Evolutionary conservation across 2,888 invertebrate species (phyloP), one percentile per base, ranked within the genome.

Genomic region (Ennomos quercinarius): DNA sequence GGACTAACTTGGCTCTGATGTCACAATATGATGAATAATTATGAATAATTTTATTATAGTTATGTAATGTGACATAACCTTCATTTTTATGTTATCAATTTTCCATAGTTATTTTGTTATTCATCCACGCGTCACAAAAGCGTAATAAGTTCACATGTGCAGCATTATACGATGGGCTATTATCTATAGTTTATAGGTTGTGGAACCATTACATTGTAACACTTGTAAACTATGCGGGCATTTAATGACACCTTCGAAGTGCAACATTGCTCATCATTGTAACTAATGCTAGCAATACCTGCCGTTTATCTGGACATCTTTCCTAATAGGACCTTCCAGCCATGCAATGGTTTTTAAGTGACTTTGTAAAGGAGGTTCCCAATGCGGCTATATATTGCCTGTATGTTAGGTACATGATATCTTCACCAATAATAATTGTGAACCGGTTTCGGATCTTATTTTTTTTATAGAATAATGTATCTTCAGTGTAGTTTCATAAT

Each of bases 221-320:
- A 73, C 72, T 40, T 73, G 79, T 77, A 77, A 74, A 66, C 73
- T 72, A 83, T 83, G 82, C 79, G 79, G 80, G 79, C 71, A 79
- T 71, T 76, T 80, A 81, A 83, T 84, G 73, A 70, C 77, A 73
- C 71, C 72, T 71, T 66, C 69, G 65, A 70, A 69, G 36, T 57
- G 42, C 40, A 39, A 57, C 55, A 74, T 77, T 77, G 73, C 57
- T 64, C 69, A 71, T 74, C 69, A 73, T 74, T 74, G 72, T 70
- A 68, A 5, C 67, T 59, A 64, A 68, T 70, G 74, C 10, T 41
- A 9, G 9, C 74, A 74, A 75, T 77, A 70, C 68, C 43, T 40
- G 48, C 66, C 73, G 69, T 71, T 67, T 56, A 66, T 57, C 39
- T 64, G 48, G 42, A 44, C 54, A 59, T 62, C 48, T 58, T 63